Conservation (phyloP, 2,888 invertebrate species). For the Leucophora obtusa region DNA sequence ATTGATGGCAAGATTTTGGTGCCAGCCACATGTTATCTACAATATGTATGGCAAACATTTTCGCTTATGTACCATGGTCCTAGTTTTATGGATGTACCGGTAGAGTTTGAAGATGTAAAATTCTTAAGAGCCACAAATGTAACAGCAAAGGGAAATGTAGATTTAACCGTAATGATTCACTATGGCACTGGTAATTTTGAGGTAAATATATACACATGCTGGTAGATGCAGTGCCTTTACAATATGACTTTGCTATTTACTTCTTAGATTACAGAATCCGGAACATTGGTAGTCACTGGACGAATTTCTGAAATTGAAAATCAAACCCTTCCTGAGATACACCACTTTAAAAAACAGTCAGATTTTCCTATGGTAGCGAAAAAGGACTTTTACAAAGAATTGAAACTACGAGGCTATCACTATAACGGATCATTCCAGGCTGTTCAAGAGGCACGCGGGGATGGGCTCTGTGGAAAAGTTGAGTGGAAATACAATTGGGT, state of each 20-base stretch:
- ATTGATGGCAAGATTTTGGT: constrained; percentile 86
- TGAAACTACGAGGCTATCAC: constrained; percentile 85
- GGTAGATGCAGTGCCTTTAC: not conserved
- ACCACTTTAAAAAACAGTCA: constrained; percentile 65
- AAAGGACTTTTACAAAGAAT: constrained; percentile 85
- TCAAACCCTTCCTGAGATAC: constrained; percentile 64
- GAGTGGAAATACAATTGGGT: constrained; percentile 92
- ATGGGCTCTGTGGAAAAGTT: constrained; percentile 75
- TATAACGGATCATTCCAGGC: constrained; percentile 78
- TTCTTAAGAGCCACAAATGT: constrained; percentile 91
- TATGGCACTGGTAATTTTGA: constrained; percentile 83
- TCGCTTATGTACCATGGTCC: constrained; percentile 84
- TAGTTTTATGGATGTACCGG: constrained; percentile 83
- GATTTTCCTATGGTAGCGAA: constrained; percentile 78
- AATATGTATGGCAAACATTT: constrained; percentile 86
- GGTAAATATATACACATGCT: constrained; percentile 71
- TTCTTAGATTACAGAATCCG: constrained; percentile 83
- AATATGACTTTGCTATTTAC: constrained; percentile 62
- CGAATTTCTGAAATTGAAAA: constrained; percentile 79
- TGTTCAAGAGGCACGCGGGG: constrained; percentile 73
- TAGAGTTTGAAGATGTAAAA: constrained; percentile 89
- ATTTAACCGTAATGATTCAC: constrained; percentile 81
- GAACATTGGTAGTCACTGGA: constrained; percentile 85
- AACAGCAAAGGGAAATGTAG: constrained; percentile 81
- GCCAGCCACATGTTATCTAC: constrained; percentile 90